phyloP scores from a whole-genome alignment of 2,888 invertebrate species.

The Priocnemis perturbator region DNA sequence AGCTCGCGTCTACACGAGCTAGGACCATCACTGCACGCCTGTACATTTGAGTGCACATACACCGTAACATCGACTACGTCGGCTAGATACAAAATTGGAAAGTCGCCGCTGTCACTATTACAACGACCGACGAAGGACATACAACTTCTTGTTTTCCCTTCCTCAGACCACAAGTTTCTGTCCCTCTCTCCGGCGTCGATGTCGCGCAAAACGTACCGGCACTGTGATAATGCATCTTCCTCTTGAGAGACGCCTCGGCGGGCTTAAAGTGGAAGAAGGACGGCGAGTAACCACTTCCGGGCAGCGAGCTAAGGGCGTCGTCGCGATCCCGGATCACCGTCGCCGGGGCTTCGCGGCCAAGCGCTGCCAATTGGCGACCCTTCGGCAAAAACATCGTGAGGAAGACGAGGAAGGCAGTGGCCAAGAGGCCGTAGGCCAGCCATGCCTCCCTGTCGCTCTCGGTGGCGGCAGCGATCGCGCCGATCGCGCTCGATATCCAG shows the following conservation, averaged over 20 bases:
- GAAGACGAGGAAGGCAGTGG: slow-evolving; percentile 90
- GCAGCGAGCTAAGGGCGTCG: slow-evolving; percentile 87
- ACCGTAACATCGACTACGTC: too few species aligned
- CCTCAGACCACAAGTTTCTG: too few species aligned
- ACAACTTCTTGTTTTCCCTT: too few species aligned
- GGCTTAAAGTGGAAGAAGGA: slow-evolving; percentile 96
- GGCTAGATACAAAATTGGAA: too few species aligned
- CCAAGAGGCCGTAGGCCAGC: slow-evolving; percentile 91
- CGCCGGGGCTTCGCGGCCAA: slow-evolving; percentile 87
- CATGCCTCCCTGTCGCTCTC: slow-evolving; percentile 91
- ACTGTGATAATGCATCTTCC: slow-evolving; percentile 76
- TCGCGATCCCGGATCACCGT: slow-evolving; percentile 82
- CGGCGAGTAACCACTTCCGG: slow-evolving; percentile 90
- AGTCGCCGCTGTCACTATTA: too few species aligned
- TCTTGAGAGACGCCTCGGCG: slow-evolving; percentile 85
- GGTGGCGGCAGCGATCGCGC: slow-evolving; percentile 72
- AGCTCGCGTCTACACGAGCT: too few species aligned
- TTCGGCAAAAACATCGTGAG: slow-evolving; percentile 96
- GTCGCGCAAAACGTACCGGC: slow-evolving; percentile 57
- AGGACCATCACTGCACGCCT: too few species aligned
- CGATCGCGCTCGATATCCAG: slow-evolving; percentile 89
- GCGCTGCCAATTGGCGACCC: slow-evolving; percentile 92
- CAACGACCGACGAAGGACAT: too few species aligned
- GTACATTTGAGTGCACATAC: too few species aligned
- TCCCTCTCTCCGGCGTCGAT: too few species aligned